Base-by-base conservation (phyloP, 2,888 invertebrate species). In the Elegia similella region DNA sequence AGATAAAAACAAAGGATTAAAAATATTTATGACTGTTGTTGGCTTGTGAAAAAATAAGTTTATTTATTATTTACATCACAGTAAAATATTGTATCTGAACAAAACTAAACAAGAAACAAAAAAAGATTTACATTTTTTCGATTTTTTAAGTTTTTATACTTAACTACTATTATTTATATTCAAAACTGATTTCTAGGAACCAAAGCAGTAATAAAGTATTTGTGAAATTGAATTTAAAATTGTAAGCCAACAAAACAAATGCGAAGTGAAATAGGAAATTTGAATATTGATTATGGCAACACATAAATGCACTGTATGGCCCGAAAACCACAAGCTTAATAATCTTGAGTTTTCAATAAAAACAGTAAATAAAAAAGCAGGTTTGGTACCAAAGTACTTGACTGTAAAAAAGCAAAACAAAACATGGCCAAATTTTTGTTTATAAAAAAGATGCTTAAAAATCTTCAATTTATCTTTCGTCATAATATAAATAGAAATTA, bases 301-400 rank as follows among this genome's bases (percentile, higher is more conserved):
- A 66, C 48, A 62, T 70, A 72, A 72, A 72, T 74, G 71, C 73
- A 72, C 59, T 56, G 54, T 64, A 63, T 62, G 62, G 60, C 65
- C 46, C 48, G 56, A 58, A 57, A 38, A 10, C 38, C 12, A 38
- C n/a, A 0, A 38, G 38, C 12, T n/a, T 38, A 10, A 10, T 38
- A 12, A 8, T 38, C 10, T 10, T 34, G 23, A 23, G 23, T 34
- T 34, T 34, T 1, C 8, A 38, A 38, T n/a, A 38, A 38, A 38
- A 38, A 12, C 5, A 12, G n/a, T 38, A 38, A 23, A 23, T 23
- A 3, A 23, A 23, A 23, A 23, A 23, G 5, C 2, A 23, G 5
- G n/a, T n/a, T n/a, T n/a, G 2, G 23, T 23, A 23, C 23, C 23
- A 23, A n/a, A 3, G 38, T 38, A 38, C 38, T 38, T 12, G n/a